Conservation (phyloP, 2,113 vertebrate genomes). For the Calyptomena viridis region DNA sequence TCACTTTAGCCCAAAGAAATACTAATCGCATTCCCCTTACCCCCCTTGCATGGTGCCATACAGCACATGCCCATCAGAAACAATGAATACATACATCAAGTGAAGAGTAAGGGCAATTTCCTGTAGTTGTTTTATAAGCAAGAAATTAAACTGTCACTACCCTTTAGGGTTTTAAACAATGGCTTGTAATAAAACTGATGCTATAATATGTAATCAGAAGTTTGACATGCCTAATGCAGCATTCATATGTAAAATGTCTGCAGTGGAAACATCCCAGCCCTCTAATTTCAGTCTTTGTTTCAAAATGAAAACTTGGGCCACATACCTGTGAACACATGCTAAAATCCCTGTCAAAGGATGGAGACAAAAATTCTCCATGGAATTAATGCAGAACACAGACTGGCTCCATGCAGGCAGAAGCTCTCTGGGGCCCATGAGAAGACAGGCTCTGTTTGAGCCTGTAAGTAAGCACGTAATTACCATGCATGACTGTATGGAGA, state of each 20-base stretch:
- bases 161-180: slow-evolving; percentile 19
- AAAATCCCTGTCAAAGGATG: background rate
- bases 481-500: background rate
- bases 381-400: background rate
- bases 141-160: slow-evolving; percentile 9
- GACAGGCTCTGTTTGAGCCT: background rate
- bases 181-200: slow-evolving; percentile 14
- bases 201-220: slow-evolving; percentile 4
- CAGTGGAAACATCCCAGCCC: background rate
- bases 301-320: background rate
- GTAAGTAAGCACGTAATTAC: background rate
- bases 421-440: background rate
- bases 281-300: background rate
- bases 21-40: background rate
- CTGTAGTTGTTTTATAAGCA: slow-evolving; percentile 16
- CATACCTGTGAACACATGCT: background rate
- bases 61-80: slow-evolving; percentile 6
- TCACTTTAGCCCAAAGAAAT: background rate
- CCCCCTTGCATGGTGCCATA: background rate
- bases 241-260: slow-evolving; percentile 35
- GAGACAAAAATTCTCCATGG: background rate
- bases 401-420: background rate
- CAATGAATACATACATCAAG: background rate
- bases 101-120: slow-evolving; percentile 22
- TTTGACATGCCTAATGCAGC: background rate